Evolutionary conservation across 1,140 invertebrate genomes (phyloP).

Genomic region (Pissodes strobi): DNA sequence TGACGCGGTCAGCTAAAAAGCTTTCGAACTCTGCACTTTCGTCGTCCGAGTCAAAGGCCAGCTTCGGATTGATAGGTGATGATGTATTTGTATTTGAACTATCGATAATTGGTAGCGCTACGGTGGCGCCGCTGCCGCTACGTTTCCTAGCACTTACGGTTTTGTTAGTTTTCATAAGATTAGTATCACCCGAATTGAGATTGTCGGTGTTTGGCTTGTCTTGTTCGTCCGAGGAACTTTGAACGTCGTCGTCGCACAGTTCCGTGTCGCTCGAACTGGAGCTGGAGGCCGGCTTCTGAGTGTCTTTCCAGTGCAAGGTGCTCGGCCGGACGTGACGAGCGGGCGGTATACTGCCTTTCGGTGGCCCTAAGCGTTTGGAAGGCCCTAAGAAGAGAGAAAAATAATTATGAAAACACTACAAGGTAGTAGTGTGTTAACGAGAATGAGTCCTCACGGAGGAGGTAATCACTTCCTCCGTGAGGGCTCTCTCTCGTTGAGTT

Average conservation of each 20-base stretch:
- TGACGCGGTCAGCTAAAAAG: constrained; percentile 52
- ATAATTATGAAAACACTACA: too few relatives aligned
- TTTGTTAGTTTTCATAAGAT: constrained; percentile 49
- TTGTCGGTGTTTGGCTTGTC: constrained; percentile 51
- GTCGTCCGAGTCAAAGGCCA: constrained; percentile 41
- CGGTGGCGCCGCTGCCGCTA: too few relatives aligned
- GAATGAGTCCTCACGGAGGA: too few relatives aligned
- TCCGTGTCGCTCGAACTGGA: constrained; percentile 77
- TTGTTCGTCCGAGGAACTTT: constrained; percentile 63
- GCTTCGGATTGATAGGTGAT: constrained; percentile 19
- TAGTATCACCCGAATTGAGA: constrained; percentile 38
- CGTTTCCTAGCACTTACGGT: constrained; percentile 55
- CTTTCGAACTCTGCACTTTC: constrained; percentile 52
- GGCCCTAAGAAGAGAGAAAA: constrained; percentile 51
- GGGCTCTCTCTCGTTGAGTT: too few relatives aligned
- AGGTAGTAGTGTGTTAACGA: too few relatives aligned
- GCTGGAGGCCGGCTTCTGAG: constrained; percentile 59
- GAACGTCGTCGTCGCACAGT: constrained; percentile 72
- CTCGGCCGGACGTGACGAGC: constrained; percentile 36
- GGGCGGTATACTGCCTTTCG: constrained; percentile 59
- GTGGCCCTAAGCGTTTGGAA: constrained; percentile 69
- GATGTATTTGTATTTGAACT: constrained; percentile 23
- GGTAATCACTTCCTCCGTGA: too few relatives aligned
- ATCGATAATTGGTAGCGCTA: not conserved
- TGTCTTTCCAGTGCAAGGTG: constrained; percentile 72